Evolutionary conservation across 2,888 invertebrate genomes (phyloP).

Genomic region (Trimorus sp.): DNA sequence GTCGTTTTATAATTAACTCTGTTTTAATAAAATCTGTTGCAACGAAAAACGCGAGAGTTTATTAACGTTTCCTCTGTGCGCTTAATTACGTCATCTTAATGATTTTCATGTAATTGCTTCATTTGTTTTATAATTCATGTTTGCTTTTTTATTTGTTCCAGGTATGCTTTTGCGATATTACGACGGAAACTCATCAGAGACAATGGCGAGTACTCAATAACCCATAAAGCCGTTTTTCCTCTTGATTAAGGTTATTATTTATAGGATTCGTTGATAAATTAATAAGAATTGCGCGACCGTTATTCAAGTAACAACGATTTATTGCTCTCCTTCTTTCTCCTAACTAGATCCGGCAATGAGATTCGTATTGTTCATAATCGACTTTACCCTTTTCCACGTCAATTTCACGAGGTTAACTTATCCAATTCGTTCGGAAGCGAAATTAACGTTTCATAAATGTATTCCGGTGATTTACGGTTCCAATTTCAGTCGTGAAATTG

Average conservation of each 20-base stretch:
- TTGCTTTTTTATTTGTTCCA: conserved; percentile 13
- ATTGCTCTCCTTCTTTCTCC: background rate
- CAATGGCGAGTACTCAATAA: conserved; percentile 15
- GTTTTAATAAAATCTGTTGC: no score
- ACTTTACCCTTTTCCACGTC: no score
- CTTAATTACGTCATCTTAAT: background rate
- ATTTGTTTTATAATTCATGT: background rate
- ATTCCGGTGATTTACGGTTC: no score
- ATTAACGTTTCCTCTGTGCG: background rate
- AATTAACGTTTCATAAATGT: no score
- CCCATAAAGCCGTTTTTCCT: background rate
- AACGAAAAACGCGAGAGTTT: no score
- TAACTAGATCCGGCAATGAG: no score
- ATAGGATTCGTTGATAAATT: background rate
- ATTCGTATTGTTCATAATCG: no score
- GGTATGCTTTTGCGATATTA: conserved; percentile 8
- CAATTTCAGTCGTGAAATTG: no score
- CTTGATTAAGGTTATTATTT: conserved; percentile 1
- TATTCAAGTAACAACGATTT: conserved; percentile 7
- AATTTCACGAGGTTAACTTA: no score
- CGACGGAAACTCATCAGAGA: background rate
- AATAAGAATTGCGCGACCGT: conserved; percentile 2
- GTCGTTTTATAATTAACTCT: no score
- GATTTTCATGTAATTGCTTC: background rate
- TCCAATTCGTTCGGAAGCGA: no score